Evolutionary conservation across 2,113 vertebrate species (phyloP), one percentile per base, ranked within the genome.

Genomic region (Urocolius indicus): DNA sequence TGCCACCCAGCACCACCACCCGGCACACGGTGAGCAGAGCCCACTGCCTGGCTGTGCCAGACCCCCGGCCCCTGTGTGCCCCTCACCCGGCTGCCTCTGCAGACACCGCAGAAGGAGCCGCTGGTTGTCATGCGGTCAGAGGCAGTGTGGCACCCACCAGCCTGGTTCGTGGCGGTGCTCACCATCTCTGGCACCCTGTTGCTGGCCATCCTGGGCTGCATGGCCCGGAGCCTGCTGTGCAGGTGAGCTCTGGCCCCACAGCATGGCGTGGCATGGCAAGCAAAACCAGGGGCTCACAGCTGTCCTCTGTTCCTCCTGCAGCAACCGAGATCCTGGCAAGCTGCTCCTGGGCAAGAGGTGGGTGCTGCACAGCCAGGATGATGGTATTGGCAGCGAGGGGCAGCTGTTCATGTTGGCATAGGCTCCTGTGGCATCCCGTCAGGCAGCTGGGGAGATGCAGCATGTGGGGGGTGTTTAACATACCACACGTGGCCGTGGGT

Each of bases 91-190:
- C 27, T 2, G 1, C 29, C 43, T 58, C 94, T 65, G 16, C 96
- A 98, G 98, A 86, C 49, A 0, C 43, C 49, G 69, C 58, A 2
- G 30, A 52, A 13, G 49, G 74, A 94, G 73, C 95, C 95, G 2
- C 79, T 96, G 82, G 72, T 98, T 10, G 46, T 98, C 87, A 84
- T 43, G 2, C 34, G 3, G n/a, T 90, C 34, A 0, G 94, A 96
- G 65, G 20, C 9, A 0, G 95, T 68, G 46, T 98, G 98, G 98
- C 87, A 94, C 57, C 98, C 98, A 0, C 95, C 98, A 0, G 65
- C 97, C 54, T 98, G 98, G 98, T 98, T 98, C 4, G 97, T 98
- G 91, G 96, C 71, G 0, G 96, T 98, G 58, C 92, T 98, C 90
- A 98, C 98, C 3, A 4, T 87, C 43, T 96, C 97, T 1, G 62